Conservation (phyloP, 2,797 vertebrate species). For the Triplophysa bombifrons region DNA sequence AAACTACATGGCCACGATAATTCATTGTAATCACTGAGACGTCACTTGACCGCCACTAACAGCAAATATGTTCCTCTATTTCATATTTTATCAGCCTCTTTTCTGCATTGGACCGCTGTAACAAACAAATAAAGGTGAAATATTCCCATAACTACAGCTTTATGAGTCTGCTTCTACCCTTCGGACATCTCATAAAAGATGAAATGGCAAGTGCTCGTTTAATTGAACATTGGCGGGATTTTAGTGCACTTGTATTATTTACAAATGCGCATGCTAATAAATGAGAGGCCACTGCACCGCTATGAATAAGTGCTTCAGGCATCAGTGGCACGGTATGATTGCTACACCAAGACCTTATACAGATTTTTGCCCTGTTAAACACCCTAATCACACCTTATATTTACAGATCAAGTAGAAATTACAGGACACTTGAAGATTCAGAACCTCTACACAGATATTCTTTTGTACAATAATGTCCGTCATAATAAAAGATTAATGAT, state of each 20-base stretch:
- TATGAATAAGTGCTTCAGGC: constrained; percentile 28
- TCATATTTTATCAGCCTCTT: constrained; percentile 15
- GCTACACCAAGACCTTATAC: constrained; percentile 6
- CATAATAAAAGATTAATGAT: neutral
- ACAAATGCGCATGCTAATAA: constrained; percentile 5
- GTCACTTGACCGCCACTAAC: neutral
- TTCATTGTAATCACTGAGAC: neutral
- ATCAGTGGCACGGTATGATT: neutral
- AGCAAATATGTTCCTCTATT: constrained; percentile 12
- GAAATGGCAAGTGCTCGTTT: constrained; percentile 23
- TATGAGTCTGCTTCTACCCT: constrained; percentile 23
- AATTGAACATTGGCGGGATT: constrained; percentile 36
- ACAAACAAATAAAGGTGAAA: constrained; percentile 10
- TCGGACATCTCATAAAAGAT: constrained; percentile 15
- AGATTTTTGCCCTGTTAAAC: neutral
- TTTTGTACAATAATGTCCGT: too few species aligned
- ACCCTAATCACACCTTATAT: too few species aligned
- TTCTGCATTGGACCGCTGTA: constrained; percentile 23
- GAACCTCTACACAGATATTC: neutral
- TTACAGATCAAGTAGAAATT: neutral
- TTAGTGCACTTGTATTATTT: constrained; percentile 44
- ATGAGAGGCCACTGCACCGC: neutral
- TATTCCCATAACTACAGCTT: constrained; percentile 23
- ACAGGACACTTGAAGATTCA: neutral
- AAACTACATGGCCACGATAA: neutral